phyloP scores from a whole-genome alignment of 2,888 invertebrate species.

The Halictus ligatus region DNA sequence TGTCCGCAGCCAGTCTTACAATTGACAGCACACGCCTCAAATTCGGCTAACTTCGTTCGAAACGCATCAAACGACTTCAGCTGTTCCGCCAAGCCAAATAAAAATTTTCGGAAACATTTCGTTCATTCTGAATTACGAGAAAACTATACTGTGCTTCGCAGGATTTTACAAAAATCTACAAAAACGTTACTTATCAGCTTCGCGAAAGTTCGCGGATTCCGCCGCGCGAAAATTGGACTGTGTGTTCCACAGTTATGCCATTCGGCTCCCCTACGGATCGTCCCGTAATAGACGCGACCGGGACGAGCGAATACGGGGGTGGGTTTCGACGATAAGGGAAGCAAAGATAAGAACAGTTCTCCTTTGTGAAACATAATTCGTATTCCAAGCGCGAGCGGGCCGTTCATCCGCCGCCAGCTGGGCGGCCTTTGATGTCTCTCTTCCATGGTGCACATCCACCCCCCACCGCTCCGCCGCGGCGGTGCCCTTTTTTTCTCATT shows the following conservation, averaged over 20 bases:
- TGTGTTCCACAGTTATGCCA: not conserved
- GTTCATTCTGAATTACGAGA: too few species aligned
- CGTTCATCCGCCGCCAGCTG: conserved; percentile 44
- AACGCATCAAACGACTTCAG: too few species aligned
- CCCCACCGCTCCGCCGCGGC: not conserved
- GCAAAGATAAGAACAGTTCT: conserved; percentile 22
- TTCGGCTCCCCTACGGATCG: not conserved
- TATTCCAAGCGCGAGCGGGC: conserved; percentile 46
- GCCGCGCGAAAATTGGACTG: conserved; percentile 1
- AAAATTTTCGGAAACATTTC: too few species aligned
- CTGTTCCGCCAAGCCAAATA: too few species aligned
- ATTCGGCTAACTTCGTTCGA: too few species aligned
- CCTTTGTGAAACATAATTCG: conserved; percentile 59
- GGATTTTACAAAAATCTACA: too few species aligned
- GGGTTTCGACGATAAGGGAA: conserved; percentile 10
- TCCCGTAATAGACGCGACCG: not conserved
- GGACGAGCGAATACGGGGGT: not conserved
- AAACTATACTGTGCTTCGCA: too few species aligned
- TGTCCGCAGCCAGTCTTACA: too few species aligned
- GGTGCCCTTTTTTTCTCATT: conserved; percentile 37
- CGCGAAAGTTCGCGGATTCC: not conserved
- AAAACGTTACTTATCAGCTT: too few species aligned
- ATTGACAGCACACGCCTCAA: too few species aligned
- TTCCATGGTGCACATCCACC: not conserved
- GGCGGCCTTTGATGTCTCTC: conserved; percentile 50